Base-by-base conservation (phyloP, 2,888 invertebrate genomes). In the Epicampocera succincta region DNA sequence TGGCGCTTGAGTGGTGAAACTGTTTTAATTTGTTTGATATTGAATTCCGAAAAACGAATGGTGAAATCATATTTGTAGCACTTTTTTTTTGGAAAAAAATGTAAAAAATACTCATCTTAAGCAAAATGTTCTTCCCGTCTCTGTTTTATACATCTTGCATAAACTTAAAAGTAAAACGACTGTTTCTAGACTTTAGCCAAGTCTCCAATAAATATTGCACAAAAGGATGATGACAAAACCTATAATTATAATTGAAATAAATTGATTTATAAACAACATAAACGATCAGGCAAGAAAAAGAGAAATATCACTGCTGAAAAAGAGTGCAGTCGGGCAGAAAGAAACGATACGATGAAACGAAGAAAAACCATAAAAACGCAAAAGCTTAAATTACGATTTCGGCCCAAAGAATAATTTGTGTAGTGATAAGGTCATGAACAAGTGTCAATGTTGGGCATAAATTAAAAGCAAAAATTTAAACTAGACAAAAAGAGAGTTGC, bases 231-330 rank as follows among this genome's bases (percentile, higher is more conserved):
- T 60, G 61, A 54, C 33, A 40, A 71, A 83, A 60, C 77, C 88
- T 90, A 86, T 89, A 89, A 89, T 89, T 90, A 89, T 88, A 89
- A 89, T 89, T 88, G 89, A 89, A 89, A 89, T 89, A 87, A 90
- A 89, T 90, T 89, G 89, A 90, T 89, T 89, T 89, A 88, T 89
- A 87, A 86, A 86, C 86, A 80, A 85, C 84, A 84, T 85, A 84
- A 85, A 83, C 80, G 84, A 84, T 85, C 85, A 68, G 83, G 85
- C 85, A 85, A 86, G 1, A 33, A 33, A 8, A 4, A 86, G 13
- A 54, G 46, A 88, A 86, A 85, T 85, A 85, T 87, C 85, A 84
- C 85, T 86, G 84, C 85, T 84, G 85, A 85, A 85, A 86, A 86
- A 84, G 19, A 44, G 17, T 15, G 38, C 19, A 40, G 48, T 15